Evolutionary conservation across 2,888 invertebrate genomes (phyloP), one percentile per base, ranked within the genome.

Genomic region (Uropetala carovei): DNA sequence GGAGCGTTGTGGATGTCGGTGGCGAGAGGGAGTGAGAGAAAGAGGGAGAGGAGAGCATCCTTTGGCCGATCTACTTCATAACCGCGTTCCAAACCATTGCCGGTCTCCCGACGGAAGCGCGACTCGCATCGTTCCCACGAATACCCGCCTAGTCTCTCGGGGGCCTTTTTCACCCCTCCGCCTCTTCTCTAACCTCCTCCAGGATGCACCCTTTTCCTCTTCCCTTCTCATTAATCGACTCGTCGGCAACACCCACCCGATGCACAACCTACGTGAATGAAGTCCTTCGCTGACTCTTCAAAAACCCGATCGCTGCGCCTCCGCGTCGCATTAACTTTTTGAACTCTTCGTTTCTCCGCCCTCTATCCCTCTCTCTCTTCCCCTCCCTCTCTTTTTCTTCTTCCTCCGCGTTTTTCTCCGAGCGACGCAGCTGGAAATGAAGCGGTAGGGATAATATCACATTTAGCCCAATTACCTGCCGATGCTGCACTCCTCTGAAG

Each of bases 61-160:
- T 60, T 64, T 11, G 89, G 89, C 64, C 89, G 89, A 89, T 27
- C 68, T 64, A 43, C 43, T 89, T 89, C 56, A 89, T 86, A 59
- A 86, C 60, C 59, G 86, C 89, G 89, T 89, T 89, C 89, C 89
- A 56, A 89, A 64, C 89, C 89, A 89, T 89, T 89, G 89, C 89
- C 89, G 89, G 30, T 59, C 64, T 14, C 27, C 64, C 43, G 64
- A 64, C 89, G 89, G 89, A 64, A 64, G 86, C 86, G 58, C 86
- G 30, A 60, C 56, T 56, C 30, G 89, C 64, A 30, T 64, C 89
- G 43, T 89, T 89, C 89, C 89, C 89, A 89, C 89, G 89, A 89
- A 56, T 89, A 64, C 86, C 60, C 89, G 56, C 89, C 30, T 43
- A 30, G 89, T 43, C 89, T 64, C 43, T 30, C 64, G 43, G 43